These are phyloP conservation scores for Anoura caudifer DNA, from an alignment of 2,113 vertebrate genomes.

Conservation along the genomic window DNA sequence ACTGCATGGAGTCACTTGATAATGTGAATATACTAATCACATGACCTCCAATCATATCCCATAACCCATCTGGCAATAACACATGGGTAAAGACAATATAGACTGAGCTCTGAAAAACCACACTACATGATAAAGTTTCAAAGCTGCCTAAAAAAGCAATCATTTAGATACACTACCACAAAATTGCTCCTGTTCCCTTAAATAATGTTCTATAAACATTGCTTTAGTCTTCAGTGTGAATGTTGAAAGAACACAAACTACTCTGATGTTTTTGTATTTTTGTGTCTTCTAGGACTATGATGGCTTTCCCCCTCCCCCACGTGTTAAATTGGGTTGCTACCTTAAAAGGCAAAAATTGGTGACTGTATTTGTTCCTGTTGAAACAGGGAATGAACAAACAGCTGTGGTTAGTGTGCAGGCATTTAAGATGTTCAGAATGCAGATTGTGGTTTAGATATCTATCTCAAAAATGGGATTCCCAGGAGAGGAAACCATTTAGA, in stretches of 20 bases:
- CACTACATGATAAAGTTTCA: not conserved
- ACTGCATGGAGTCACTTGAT: not conserved
- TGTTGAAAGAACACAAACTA: not conserved
- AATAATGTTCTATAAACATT: not conserved
- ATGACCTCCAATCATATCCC: not conserved
- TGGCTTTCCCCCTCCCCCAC: not conserved
- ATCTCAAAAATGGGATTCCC: conserved; percentile 9
- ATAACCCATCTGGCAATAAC: not conserved
- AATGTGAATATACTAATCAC: not conserved
- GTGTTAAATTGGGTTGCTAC: conserved; percentile 42
- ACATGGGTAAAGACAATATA: not conserved
- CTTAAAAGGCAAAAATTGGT: conserved; percentile 73
- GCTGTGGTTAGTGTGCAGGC: conserved; percentile 55
- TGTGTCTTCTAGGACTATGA: not conserved
- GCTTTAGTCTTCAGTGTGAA: not conserved
- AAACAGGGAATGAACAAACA: conserved; percentile 62
- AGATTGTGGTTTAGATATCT: conserved; percentile 37
- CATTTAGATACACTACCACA: not conserved
- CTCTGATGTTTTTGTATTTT: conserved; percentile 10
- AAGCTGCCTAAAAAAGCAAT: not conserved
- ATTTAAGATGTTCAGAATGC: conserved; percentile 49
- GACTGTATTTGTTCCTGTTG: conserved; percentile 62
- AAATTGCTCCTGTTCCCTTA: not conserved
- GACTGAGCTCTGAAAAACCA: not conserved
- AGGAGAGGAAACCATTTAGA: not conserved